These are phyloP conservation scores for Diabrotica virgifera DNA, from an alignment of 1,140 invertebrate species.

Conservation along the genomic window DNA sequence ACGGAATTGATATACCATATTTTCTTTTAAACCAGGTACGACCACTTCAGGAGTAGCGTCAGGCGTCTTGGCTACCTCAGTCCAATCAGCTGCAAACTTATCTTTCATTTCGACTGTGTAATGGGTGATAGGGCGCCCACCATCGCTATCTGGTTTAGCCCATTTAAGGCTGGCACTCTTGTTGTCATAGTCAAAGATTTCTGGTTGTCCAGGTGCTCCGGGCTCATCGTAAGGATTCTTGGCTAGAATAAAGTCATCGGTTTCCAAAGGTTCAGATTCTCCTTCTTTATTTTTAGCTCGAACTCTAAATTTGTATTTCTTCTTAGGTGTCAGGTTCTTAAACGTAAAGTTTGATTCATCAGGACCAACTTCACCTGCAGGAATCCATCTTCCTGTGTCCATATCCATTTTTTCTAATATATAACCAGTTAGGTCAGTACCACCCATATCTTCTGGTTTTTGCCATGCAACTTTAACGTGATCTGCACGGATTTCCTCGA, in stretches of 20 bases:
- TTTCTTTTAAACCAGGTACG: slow-evolving; percentile 88
- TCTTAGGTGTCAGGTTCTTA: slow-evolving; percentile 91
- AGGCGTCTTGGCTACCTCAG: slow-evolving; percentile 78
- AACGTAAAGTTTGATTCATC: slow-evolving; percentile 80
- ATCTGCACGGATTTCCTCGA: slow-evolving; percentile 83
- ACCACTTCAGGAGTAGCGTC: slow-evolving; percentile 74
- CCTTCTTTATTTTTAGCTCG: slow-evolving; percentile 98
- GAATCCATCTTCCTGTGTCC: slow-evolving; percentile 88
- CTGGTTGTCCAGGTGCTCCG: slow-evolving; percentile 83
- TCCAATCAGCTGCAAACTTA: slow-evolving; percentile 87
- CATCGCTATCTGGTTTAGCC: slow-evolving; percentile 84
- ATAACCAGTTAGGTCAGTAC: slow-evolving; percentile 91
- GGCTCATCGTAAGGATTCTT: slow-evolving; percentile 97
- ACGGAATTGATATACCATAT: slow-evolving; percentile 90
- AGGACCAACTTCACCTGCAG: slow-evolving; percentile 85
- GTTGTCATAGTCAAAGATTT: slow-evolving; percentile 92
- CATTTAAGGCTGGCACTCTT: slow-evolving; percentile 86
- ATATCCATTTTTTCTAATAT: slow-evolving; percentile 96
- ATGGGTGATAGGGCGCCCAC: slow-evolving; percentile 90
- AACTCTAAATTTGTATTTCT: slow-evolving; percentile 98
- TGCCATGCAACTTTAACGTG: slow-evolving; percentile 95
- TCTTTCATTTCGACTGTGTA: slow-evolving; percentile 97
- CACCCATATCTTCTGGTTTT: slow-evolving; percentile 90
- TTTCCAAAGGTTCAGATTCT: slow-evolving; percentile 92
- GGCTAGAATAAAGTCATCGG: slow-evolving; percentile 81